Percentiles rank a stretch among this genome's conserved stretches.
Conservation (phyloP, 2,113 vertebrate species). For the Coptodon rendalli region DNA sequence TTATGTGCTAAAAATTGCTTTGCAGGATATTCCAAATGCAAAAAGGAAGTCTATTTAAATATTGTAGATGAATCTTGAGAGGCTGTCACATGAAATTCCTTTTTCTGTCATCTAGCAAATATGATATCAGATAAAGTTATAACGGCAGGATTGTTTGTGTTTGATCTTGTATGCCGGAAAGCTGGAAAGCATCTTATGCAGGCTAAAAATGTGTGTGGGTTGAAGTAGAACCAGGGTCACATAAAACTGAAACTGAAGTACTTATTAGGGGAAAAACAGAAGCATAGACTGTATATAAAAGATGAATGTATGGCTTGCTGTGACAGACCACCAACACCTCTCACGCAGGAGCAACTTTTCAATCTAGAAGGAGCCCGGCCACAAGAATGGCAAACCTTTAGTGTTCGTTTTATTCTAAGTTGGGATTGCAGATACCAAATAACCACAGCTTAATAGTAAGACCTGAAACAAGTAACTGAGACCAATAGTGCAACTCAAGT, state of each 20-base stretch:
- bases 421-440: not conserved
- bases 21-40: not conserved
- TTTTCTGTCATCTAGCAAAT: not conserved
- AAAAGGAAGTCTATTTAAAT: not conserved
- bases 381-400: not conserved
- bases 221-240: not conserved
- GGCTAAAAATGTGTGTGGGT: not conserved
- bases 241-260: not conserved
- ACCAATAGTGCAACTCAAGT: not conserved
- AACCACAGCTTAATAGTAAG: not conserved
- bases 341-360: not conserved
- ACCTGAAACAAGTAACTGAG: not conserved
- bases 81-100: not conserved
- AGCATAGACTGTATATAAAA: not conserved
- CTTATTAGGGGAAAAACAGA: not conserved
- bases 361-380: fast-evolving
- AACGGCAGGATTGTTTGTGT: fast-evolving
- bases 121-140: not conserved
- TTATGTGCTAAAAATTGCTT: not conserved
- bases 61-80: not conserved
- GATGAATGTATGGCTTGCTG: not conserved
- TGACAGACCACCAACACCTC: not conserved
- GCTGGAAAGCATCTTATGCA: not conserved
- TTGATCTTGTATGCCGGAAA: not conserved
- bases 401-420: not conserved